Evolutionary conservation across 2,888 invertebrate species (phyloP), one percentile per base, ranked within the genome.

Genomic region (Kuschelorhynchus macadamiae): DNA sequence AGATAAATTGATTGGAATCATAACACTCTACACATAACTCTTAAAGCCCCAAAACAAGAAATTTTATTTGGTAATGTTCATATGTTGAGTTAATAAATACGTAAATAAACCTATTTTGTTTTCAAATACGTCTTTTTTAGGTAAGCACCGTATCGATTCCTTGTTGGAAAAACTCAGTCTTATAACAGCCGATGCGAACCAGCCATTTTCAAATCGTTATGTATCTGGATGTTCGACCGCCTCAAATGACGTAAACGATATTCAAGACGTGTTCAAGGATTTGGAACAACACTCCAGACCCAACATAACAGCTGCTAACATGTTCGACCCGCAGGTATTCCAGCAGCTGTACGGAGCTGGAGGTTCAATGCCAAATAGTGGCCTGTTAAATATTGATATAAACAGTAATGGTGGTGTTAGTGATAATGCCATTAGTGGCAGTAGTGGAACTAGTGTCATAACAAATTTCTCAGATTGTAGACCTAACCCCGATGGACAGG

Each of bases 151-250:
- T 56, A 82, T 84, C 30, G 82, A 83, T 73, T 76, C 76, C 30
- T 71, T 84, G 20, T 70, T 84, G 52, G 81, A 83, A 66, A 83
- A 82, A 65, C 72, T 84, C 36, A 80, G 78, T 47, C 49, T 77
- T 17, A 66, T 76, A 9, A 76, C 77, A 5, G 73, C 75, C 0
- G 79, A 62, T 50, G 7, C 59, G 49, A 8, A 65, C 42, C 18
- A 63, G 36, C 30, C 64, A 41, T 20, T 79, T 77, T 70, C 77
- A 21, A 77, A 70, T 63, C 73, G 82, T 17, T 80, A 83, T 60
- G 80, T 83, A 16, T 83, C 83, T 0, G 82, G 82, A 32, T 83
- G 83, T 77, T 83, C 82, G 0, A 70, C 74, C 25, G 70, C 74
- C 20, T 75, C 71, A 46, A 75, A 79, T 42, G 73, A 75, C 11